These are phyloP conservation scores for Myotis davidii DNA, from an alignment of 2,113 vertebrate genomes.

Conservation along the genomic window DNA sequence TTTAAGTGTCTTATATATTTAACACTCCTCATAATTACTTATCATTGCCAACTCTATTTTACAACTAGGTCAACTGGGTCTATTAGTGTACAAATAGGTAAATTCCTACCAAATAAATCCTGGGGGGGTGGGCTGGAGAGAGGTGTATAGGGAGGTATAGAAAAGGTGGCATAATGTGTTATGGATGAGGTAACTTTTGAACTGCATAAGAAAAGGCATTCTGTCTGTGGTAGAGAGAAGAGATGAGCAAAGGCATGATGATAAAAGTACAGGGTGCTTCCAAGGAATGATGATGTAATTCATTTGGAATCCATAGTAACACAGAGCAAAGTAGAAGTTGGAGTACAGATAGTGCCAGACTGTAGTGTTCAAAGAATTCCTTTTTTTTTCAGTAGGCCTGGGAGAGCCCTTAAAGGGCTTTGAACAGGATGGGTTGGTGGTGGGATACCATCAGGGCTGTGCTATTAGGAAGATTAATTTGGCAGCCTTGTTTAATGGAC, in stretches of 20 bases:
- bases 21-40: neutral
- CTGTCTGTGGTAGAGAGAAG: neutral
- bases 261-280: neutral
- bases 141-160: neutral
- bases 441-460: neutral
- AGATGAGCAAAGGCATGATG: neutral
- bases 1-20: neutral
- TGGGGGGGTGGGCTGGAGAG: neutral
- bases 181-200: neutral
- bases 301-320: neutral
- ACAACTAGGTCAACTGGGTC: neutral
- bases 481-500: neutral
- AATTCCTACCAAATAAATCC: neutral
- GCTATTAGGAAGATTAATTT: conserved; percentile 56
- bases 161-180: neutral
- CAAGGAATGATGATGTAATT: neutral
- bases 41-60: neutral
- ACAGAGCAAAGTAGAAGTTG: neutral
- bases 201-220: neutral
- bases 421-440: neutral
- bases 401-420: neutral
- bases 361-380: neutral
- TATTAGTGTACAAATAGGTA: neutral
- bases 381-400: neutral
- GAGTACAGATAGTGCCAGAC: neutral